Evolutionary conservation across 2,888 invertebrate species (phyloP), one percentile per base, ranked within the genome.

Genomic region (Cephus spinipes): DNA sequence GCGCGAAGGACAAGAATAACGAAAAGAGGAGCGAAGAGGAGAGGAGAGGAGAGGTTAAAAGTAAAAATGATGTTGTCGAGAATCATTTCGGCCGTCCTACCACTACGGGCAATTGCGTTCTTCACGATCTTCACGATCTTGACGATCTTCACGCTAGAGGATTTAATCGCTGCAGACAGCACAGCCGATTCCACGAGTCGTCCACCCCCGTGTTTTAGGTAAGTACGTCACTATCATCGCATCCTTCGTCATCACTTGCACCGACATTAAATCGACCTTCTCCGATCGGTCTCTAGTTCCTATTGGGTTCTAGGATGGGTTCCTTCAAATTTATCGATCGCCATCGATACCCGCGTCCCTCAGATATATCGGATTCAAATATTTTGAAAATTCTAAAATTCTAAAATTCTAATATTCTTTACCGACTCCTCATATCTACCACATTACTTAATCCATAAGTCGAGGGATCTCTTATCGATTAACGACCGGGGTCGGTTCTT

Each of bases 181-280:
- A 78, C 80, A 80, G 82, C 79, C 71, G 71, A 34, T 68, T 40
- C 31, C 34, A 69, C 32, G 79, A 76, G 40, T 73, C 85, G 80
- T 83, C 88, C 85, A 73, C 87, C 88, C 81, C 91, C 91, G 68
- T 91, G 91, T 76, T 75, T 83, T 76, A 91, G 91, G 91, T 91
- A 88, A 91, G 91, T 76, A 79, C 23, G 71, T 32, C 71, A 33
- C 74, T 71, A 73, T 71, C 75, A 77, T 73, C 68, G 33, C 23
- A 55, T 55, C 40, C 40, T 55, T 55, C 40, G 40, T 23, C 40
- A 23, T 9, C 23, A 55, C 6, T 23, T 9, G 40, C 40, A 1
- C 6, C 15, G 40, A 55, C 40, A 23, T 9, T 40, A 6, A 15
- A 6, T 40, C 40, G 6, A 40, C 6, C 4, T 40, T 15, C 12